Base-by-base conservation (phyloP, 35 echinoderm and acorn worm species). In the Apostichopus parvimensis region DNA sequence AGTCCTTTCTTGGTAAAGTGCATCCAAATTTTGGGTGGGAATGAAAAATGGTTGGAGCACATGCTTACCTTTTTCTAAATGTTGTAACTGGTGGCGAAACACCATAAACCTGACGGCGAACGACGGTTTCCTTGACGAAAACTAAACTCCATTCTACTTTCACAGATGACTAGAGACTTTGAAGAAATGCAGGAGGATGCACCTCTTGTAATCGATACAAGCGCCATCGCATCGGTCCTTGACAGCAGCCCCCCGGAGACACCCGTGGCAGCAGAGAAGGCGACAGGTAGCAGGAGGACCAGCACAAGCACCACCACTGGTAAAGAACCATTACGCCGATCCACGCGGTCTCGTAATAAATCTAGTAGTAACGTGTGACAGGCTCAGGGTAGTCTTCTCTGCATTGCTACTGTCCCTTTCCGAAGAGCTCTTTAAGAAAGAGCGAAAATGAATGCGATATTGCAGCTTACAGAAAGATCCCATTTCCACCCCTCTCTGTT, bases 121-220 rank as follows among this genome's bases (percentile, higher is more conserved):
- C 34, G 2, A 45, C n/a, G n/a, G n/a, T n/a, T n/a, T n/a, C n/a
- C n/a, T n/a, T n/a, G n/a, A n/a, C 8, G 1, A 78, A 4, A 8
- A 22, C 23, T 22, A 9, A 78, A 45, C 34, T 45, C 77, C 5
- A 6, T 22, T 78, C 8, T 11, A 11, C 8, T 78, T 59, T 28
- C n/a, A 87, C 86, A 98, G 96, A 98, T 98, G 96, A 92, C 92
- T 9, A 79, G 92, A 88, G 96, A 98, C 85, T 98, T 98, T 95
- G 96, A 94, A 18, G 96, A 98, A 70, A 98, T 98, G 96, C 96
- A 95, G 54, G 96, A 98, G 89, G 96, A 98, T 56, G 90, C 88
- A 9, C 94, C 92, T 52, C 90, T 98, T 7, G 92, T 95, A 53
- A 93, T 98, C 59, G 94, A 98, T 62, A 98, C 96, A 1, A 92